Conservation (phyloP, 2,888 invertebrate genomes). For the Lymantria dispar region DNA sequence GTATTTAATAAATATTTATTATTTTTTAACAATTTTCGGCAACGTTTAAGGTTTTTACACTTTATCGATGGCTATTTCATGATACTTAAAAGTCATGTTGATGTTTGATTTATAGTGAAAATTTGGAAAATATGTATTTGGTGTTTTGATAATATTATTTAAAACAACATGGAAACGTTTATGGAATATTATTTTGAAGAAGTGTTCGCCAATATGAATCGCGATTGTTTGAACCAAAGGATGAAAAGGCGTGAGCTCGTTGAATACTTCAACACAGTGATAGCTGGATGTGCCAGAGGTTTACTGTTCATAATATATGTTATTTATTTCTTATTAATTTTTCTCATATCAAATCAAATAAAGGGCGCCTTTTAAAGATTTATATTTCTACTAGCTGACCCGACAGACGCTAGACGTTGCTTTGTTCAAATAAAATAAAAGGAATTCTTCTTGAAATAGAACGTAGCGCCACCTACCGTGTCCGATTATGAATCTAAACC, state of each 20-base stretch:
- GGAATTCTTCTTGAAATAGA: too few relatives aligned
- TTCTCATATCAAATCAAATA: too few relatives aligned
- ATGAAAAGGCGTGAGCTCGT: constrained; percentile 88
- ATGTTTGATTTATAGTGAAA: neutral
- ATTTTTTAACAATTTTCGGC: neutral
- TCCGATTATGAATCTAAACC: too few relatives aligned
- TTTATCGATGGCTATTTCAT: neutral
- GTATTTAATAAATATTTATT: neutral
- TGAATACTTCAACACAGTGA: constrained; percentile 89
- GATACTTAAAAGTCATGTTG: neutral
- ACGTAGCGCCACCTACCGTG: too few relatives aligned
- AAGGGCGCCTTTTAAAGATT: too few relatives aligned
- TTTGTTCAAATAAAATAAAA: too few relatives aligned
- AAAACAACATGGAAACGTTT: constrained; percentile 86
- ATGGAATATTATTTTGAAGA: constrained; percentile 91
- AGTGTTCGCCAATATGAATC: constrained; percentile 86
- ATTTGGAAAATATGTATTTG: neutral
- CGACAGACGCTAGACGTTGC: too few relatives aligned
- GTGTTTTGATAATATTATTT: constrained; percentile 8
- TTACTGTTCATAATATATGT: neutral
- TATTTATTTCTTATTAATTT: neutral
- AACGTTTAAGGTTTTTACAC: neutral
- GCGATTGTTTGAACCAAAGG: constrained; percentile 87
- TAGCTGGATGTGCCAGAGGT: constrained; percentile 87
- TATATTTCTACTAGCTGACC: too few relatives aligned